A percentile compares a stretch with the other conserved stretches of the same genome.
Evolutionary conservation across 2,888 invertebrate genomes (phyloP).

Genomic region (Anthoptus insignis): DNA sequence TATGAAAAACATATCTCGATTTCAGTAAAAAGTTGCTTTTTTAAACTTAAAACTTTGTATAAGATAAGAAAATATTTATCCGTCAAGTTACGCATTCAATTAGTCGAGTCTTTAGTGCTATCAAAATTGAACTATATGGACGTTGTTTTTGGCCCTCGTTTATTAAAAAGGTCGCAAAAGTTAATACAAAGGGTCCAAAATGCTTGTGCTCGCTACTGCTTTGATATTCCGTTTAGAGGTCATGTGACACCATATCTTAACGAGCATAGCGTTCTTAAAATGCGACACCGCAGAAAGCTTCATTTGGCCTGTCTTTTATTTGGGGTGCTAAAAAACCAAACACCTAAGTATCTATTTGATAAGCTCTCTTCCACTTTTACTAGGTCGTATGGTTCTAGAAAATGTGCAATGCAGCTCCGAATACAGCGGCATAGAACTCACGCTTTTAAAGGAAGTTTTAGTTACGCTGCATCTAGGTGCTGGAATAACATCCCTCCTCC

Average conservation of each 20-base stretch:
- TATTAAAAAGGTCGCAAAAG: neutral
- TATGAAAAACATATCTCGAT: neutral
- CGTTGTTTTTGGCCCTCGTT: neutral
- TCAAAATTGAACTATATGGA: neutral
- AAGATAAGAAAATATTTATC: neutral
- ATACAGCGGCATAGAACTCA: neutral
- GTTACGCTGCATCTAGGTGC: conserved; percentile 1
- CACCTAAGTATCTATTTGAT: neutral
- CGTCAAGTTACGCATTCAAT: neutral
- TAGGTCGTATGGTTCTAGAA: neutral
- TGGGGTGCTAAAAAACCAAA: neutral
- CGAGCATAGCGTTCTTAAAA: neutral
- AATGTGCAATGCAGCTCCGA: neutral
- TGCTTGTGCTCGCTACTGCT: no score
- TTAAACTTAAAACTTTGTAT: neutral
- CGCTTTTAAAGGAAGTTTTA: neutral
- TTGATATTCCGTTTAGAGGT: neutral
- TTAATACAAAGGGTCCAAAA: neutral
- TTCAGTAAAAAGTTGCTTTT: neutral
- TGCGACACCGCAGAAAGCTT: neutral
- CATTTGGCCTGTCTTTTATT: neutral
- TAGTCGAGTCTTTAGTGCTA: neutral
- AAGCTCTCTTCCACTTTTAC: no score
- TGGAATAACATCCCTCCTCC: conserved; percentile 8
- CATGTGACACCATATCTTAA: neutral